phyloP scores from a whole-genome alignment of 2,888 invertebrate species.

The Drosophila anceps region DNA sequence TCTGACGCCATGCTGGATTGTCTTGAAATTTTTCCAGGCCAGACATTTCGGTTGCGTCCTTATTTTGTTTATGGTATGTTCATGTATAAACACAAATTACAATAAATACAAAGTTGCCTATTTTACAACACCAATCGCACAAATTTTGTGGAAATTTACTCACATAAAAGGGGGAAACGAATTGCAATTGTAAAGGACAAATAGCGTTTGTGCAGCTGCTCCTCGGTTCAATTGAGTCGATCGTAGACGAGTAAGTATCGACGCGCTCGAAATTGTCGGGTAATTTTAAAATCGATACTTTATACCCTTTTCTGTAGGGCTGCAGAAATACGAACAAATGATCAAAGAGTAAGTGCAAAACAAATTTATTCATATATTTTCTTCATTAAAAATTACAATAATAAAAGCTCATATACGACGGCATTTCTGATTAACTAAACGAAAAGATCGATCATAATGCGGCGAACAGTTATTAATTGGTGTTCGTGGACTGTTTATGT shows the following conservation, averaged over 20 bases:
- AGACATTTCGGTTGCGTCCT: constrained; percentile 70
- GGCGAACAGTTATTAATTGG: constrained; percentile 19
- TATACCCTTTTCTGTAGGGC: not conserved
- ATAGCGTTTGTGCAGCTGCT: constrained; percentile 16
- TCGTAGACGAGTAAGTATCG: constrained; percentile 33
- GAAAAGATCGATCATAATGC: constrained; percentile 16
- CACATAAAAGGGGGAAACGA: constrained; percentile 25
- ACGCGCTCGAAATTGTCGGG: constrained; percentile 43
- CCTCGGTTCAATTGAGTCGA: constrained; percentile 38
- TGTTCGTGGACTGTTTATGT: constrained; percentile 19
- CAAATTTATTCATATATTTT: not conserved
- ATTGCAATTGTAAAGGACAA: constrained; percentile 5
- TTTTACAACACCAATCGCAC: not conserved
- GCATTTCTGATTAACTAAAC: constrained; percentile 30
- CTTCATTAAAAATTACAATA: not conserved
- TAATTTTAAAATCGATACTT: constrained; percentile 44
- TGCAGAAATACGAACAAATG: not conserved
- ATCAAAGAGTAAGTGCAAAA: not conserved
- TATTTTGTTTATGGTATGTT: constrained; percentile 13
- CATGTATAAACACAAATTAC: constrained; percentile 1
- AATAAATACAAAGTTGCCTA: not conserved
- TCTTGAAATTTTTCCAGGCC: constrained; percentile 83
- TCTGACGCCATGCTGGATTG: constrained; percentile 80
- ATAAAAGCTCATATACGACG: constrained; percentile 32
- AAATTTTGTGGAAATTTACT: constrained; percentile 12